Evolutionary conservation across 2,113 vertebrate species (phyloP).

Genomic region (Burhinus bistriatus): DNA sequence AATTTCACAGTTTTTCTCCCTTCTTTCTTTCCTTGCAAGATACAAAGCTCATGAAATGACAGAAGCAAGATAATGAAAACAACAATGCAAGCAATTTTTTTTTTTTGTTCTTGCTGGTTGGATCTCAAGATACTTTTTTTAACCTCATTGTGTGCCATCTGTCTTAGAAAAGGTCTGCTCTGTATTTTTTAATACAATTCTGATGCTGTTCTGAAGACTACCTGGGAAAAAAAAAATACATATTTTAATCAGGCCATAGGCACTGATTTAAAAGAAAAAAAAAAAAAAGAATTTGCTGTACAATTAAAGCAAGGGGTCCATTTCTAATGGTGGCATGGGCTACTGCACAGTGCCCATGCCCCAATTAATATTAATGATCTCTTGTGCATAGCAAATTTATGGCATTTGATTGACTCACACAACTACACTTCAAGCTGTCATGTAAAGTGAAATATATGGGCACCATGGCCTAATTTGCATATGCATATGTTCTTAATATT

Average conservation of each 20-base stretch:
- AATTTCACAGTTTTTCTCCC: slow-evolving; percentile 96
- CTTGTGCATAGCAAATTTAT: slow-evolving; percentile 76
- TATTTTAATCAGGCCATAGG: slow-evolving; percentile 73
- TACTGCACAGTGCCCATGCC: slow-evolving; percentile 73
- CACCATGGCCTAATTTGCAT: slow-evolving; percentile 71
- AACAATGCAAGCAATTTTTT: slow-evolving; percentile 96
- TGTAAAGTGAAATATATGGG: slow-evolving; percentile 76
- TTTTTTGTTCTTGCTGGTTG: slow-evolving; percentile 91
- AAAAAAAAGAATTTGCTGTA: slow-evolving; percentile 40
- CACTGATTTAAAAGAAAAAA: not conserved
- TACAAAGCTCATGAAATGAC: slow-evolving; percentile 98
- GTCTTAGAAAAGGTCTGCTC: slow-evolving; percentile 83
- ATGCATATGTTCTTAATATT: slow-evolving; percentile 81
- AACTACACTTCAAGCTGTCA: slow-evolving; percentile 77
- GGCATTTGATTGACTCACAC: slow-evolving; percentile 79
- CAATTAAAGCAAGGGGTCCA: slow-evolving; percentile 67
- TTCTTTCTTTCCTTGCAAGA: slow-evolving; percentile 94
- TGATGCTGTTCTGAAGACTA: slow-evolving; percentile 74
- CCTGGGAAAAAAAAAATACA: slow-evolving; percentile 69
- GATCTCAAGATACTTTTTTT: slow-evolving; percentile 88
- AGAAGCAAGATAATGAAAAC: slow-evolving; percentile 99
- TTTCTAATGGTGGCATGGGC: slow-evolving; percentile 74
- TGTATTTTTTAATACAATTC: slow-evolving; percentile 83
- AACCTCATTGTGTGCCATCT: slow-evolving; percentile 89
- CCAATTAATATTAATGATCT: slow-evolving; percentile 81